Base-by-base conservation (phyloP, 2,888 invertebrate species). In the Drosophila birchii region DNA sequence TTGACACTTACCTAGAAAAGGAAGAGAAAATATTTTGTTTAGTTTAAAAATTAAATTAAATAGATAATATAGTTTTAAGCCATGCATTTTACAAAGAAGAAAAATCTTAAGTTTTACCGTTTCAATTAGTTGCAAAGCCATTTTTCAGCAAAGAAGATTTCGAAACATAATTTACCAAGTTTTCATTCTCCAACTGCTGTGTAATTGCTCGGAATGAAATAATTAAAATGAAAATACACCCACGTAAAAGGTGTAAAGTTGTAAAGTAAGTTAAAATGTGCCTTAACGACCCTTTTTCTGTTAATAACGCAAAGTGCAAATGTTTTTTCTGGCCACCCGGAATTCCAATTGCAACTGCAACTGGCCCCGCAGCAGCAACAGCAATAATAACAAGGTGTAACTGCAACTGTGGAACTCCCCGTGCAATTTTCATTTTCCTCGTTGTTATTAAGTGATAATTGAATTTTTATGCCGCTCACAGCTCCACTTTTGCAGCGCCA, bases 401-500 rank as follows among this genome's bases (percentile, higher is more conserved):
- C 34, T 53, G 74, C 59, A 67, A 78, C 73, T 51, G 75, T 38
- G 58, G 62, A 47, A 43, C 70, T 41, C 67, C 64, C 60, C 78
- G 72, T 73, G 85, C 85, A 78, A 81, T 84, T 86, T 83, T 70
- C 68, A 80, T 82, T 87, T 84, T 79, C 70, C 78, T 69, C 54
- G 62, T 76, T 76, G 77, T 85, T 88, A 88, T 87, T 83, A 86
- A 86, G 86, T 88, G 86, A 87, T 86, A 86, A 86, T 86, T 86
- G 89, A 89, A 86, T 87, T 86, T 86, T 83, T 85, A 80, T 85
- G 88, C 80, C 85, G 34, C 61, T 64, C 79, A 66, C 78, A 68
- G 78, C 59, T 44, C 63, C 63, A 55, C 39, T 63, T 39, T 57
- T 51, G 41, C 18, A 55, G 51, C 43, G 26, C 29, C 57, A 67